phyloP scores from a whole-genome alignment of 2,888 invertebrate genomes.

The Cryptocheilus praepositus region DNA sequence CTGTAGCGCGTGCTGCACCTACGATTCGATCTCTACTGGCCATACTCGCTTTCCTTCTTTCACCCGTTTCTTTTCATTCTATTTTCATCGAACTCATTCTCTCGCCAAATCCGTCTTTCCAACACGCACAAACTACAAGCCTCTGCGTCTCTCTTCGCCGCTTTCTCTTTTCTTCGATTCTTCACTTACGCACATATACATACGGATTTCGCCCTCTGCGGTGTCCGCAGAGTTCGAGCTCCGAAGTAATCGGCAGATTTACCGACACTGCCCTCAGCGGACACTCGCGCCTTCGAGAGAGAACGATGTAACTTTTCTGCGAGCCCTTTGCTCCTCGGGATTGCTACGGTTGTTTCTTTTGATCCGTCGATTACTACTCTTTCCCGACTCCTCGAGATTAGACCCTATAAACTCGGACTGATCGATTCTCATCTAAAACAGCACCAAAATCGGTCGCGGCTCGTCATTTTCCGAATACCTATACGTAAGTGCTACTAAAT shows the following conservation, averaged over 20 bases:
- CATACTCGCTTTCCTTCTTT: background rate
- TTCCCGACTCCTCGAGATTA: background rate
- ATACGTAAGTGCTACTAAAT: too few relatives aligned
- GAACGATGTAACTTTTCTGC: background rate
- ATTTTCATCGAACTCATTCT: conserved; percentile 14
- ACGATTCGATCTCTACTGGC: conserved; percentile 41
- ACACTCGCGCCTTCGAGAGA: conserved; percentile 13
- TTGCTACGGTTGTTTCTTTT: background rate
- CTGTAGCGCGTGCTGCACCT: conserved; percentile 14
- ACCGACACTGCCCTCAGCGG: conserved; percentile 43
- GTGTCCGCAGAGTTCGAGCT: background rate
- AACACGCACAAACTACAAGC: background rate
- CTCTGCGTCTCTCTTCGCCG: background rate
- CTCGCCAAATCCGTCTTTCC: background rate
- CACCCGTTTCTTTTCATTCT: background rate
- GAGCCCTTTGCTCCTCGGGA: background rate
- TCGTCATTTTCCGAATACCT: too few relatives aligned
- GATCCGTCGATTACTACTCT: conserved; percentile 6
- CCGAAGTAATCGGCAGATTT: conserved; percentile 33
- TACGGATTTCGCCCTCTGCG: background rate
- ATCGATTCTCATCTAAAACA: too few relatives aligned
- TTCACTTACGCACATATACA: background rate
- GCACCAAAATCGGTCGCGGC: too few relatives aligned
- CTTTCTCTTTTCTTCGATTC: conserved; percentile 4
- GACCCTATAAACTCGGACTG: background rate